Base-by-base conservation (phyloP, 2,113 vertebrate species). In the Felis catus region DNA sequence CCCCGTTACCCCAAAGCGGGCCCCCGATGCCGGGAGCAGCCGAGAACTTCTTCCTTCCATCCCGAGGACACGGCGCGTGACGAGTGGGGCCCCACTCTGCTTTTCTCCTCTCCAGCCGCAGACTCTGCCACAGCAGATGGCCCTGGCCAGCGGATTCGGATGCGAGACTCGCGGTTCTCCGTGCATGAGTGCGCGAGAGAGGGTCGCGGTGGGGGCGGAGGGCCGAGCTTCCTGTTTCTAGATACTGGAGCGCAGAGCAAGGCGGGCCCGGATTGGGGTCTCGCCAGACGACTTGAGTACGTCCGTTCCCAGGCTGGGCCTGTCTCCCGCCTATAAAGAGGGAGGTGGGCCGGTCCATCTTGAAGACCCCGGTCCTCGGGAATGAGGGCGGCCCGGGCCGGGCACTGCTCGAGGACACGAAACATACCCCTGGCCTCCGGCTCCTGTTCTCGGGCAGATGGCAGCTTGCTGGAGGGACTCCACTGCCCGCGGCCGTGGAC, bases 161-260 rank as follows among this genome's bases (percentile, higher is more conserved):
- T 0, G 0, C 0, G 4, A n/a, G 58, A 53, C 68, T 16, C 0
- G 12, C 9, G 0, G 4, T 1, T 11, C 41, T 61, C 58, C 4
- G 1, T 4, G 2, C 29, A 5, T 13, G 1, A 14, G 39, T 0
- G 15, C 4, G 33, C 0, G 21, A 0, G 53, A 5, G 58, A 21
- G 0, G 1, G 15, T 3, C 4, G 4, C 11, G 0, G 63, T 45
- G 13, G 61, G 36, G 14, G 19, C 7, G 41, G 6, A 33, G 33
- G 48, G 18, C 68, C 18, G 11, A 0, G 15, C 3, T 31, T 55
- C n/a, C 51, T 11, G 14, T 53, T 19, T 63, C 41, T 27, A 55
- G 65, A 27, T 7, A 1, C 5, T 1, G 36, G 45, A 33, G 23
- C 0, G 27, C 33, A 41, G 39, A 63, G n/a, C 10, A 1, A n/a